Evolutionary conservation across 2,113 vertebrate genomes (phyloP).

Genomic region (Siniperca chuatsi): DNA sequence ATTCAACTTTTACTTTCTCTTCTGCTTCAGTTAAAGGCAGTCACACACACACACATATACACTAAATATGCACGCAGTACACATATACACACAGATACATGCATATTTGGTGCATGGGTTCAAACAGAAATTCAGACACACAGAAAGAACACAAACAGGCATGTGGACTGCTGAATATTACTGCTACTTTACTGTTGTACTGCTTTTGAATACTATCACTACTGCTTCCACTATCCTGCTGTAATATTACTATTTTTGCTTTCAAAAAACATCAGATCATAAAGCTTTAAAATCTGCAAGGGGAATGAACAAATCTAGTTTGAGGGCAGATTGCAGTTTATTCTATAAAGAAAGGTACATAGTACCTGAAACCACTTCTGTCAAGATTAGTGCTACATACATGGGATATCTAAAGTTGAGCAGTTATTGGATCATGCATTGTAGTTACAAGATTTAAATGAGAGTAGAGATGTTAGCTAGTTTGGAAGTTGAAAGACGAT

Average conservation of each 20-base stretch:
- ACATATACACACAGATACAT: not conserved
- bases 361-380: not conserved
- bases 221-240: no score
- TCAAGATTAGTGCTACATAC: no score
- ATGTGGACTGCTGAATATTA: not conserved
- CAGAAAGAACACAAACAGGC: not conserved
- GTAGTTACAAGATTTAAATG: no score
- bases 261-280: no score
- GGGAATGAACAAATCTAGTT: not conserved
- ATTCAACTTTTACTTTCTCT: conserved; percentile 15
- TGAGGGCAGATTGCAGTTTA: not conserved
- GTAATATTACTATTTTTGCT: no score
- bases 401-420: no score
- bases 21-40: conserved; percentile 28
- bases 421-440: no score
- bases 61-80: not conserved
- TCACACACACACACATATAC: not conserved
- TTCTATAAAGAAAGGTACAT: not conserved
- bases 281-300: not conserved
- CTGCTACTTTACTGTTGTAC: not conserved
- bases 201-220: not conserved
- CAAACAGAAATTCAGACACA: not conserved
- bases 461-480: no score
- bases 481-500: no score
- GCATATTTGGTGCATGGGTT: not conserved